phyloP scores from a whole-genome alignment of 2,888 invertebrate species.

The Macrosiphum euphorbiae region DNA sequence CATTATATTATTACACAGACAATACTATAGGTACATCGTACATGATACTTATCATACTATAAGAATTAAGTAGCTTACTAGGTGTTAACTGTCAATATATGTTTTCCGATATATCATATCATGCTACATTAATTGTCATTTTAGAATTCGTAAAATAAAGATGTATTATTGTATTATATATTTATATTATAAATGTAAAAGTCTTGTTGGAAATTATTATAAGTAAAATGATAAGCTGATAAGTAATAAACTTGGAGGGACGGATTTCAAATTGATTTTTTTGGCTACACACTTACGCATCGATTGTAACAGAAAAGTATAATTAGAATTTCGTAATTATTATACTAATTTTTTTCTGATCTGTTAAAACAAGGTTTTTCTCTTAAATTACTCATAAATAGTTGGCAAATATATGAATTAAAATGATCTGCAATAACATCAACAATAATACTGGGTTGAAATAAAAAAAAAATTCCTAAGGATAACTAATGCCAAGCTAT shows the following conservation, averaged over 20 bases:
- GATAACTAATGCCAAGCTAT: neutral
- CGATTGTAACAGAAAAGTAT: neutral
- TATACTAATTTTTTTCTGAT: neutral
- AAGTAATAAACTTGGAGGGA: neutral
- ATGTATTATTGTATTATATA: neutral
- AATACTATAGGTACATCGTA: neutral
- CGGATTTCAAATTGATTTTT: neutral
- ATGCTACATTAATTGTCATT: neutral
- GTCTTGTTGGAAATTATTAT: neutral
- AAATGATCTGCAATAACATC: neutral
- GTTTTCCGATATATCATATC: neutral
- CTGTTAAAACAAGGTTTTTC: neutral
- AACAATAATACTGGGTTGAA: neutral
- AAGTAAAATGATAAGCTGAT: no score
- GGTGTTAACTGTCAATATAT: neutral
- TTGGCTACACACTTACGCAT: neutral
- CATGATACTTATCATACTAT: no score
- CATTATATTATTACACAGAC: neutral
- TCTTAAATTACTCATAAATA: neutral
- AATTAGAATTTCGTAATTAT: neutral
- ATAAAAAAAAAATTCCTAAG: neutral
- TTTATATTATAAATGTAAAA: neutral
- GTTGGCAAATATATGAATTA: neutral
- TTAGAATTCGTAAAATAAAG: neutral
- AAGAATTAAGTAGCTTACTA: neutral